Percentiles rank a stretch among this genome's conserved stretches.
Conservation (phyloP, 2,797 vertebrate genomes). For the Arnoldichthys spilopterus region DNA sequence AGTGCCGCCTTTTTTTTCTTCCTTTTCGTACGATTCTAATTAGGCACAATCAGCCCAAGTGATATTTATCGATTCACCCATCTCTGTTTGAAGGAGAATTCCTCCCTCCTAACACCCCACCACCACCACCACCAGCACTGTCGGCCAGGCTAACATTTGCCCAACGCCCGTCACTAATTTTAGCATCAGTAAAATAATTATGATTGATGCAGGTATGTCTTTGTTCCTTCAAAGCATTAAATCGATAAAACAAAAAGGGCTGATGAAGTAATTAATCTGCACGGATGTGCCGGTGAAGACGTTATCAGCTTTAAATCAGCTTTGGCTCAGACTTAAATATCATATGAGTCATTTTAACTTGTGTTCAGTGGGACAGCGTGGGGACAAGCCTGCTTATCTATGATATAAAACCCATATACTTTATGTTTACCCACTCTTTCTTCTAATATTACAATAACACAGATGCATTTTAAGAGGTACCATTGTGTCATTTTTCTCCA, state of each 20-base stretch:
- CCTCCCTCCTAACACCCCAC: constrained; percentile 43
- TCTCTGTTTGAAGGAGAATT: constrained; percentile 68
- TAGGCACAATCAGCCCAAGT: constrained; percentile 77
- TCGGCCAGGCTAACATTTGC: constrained; percentile 44
- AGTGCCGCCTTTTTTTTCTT: constrained; percentile 61
- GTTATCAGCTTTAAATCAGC: constrained; percentile 69
- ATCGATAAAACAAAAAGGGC: constrained; percentile 63
- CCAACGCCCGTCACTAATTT: constrained; percentile 65
- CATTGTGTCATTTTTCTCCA: no score
- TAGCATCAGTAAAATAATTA: constrained; percentile 75
- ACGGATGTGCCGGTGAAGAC: constrained; percentile 59
- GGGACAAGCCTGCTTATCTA: constrained; percentile 68
- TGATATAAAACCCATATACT: constrained; percentile 61
- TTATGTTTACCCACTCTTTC: constrained; percentile 21
- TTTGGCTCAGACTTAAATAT: constrained; percentile 67
- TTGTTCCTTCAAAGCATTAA: constrained; percentile 68
- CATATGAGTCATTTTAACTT: constrained; percentile 70
- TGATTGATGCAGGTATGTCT: constrained; percentile 77
- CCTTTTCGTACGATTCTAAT: constrained; percentile 71
- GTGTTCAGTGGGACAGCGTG: constrained; percentile 63
- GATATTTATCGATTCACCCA: constrained; percentile 80
- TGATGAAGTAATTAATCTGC: constrained; percentile 71
- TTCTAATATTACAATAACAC: no score
- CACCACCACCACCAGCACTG: background rate
- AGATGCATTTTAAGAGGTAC: no score